Evolutionary conservation across 2,113 vertebrate genomes (phyloP).

Genomic region (Echinops telfairi): DNA sequence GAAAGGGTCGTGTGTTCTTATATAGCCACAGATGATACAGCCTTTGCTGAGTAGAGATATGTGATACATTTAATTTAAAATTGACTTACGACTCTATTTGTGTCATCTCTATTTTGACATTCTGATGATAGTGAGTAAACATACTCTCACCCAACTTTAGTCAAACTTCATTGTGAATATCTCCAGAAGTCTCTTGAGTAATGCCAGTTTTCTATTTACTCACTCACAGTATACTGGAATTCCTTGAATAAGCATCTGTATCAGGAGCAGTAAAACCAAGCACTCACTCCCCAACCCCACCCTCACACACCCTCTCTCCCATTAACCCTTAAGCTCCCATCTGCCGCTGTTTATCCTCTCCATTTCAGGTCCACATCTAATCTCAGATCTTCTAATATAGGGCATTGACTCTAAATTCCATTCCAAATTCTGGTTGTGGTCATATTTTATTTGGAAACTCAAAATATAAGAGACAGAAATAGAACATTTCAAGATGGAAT

Average conservation of each 20-base stretch:
- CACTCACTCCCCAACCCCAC: background rate
- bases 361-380: background rate
- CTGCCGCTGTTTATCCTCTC: background rate
- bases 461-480: slow-evolving; percentile 14
- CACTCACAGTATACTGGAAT: background rate
- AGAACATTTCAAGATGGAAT: background rate
- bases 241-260: background rate
- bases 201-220: background rate
- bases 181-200: background rate
- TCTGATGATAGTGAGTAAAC: slow-evolving; percentile 31
- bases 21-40: background rate
- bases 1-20: slow-evolving; percentile 26
- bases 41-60: background rate
- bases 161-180: slow-evolving; percentile 44
- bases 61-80: slow-evolving; percentile 20
- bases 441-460: slow-evolving; percentile 47
- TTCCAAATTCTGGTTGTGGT: background rate
- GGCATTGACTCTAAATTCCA: slow-evolving; percentile 12
- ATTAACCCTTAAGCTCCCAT: background rate
- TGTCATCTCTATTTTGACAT: slow-evolving; percentile 25
- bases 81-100: slow-evolving; percentile 17
- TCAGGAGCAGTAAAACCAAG: background rate
- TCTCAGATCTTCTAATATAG: background rate
- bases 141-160: slow-evolving; percentile 57
- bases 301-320: background rate